These are phyloP conservation scores for Drosophila ananassae DNA, from an alignment of 1,140 invertebrate genomes.

Conservation along the genomic window DNA sequence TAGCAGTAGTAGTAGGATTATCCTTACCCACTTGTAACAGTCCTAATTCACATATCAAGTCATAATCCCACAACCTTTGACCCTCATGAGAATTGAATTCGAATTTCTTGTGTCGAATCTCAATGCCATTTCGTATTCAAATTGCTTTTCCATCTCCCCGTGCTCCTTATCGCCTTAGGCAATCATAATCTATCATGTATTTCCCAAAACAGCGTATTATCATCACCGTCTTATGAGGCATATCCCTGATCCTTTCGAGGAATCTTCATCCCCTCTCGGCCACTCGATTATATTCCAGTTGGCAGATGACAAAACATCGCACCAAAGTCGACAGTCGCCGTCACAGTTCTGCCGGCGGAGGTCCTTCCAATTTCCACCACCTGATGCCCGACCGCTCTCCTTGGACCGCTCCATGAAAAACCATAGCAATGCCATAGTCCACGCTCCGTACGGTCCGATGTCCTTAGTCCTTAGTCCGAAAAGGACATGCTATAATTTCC, in stretches of 20 bases:
- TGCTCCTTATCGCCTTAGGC: slow-evolving; percentile 9
- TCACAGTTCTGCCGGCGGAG: slow-evolving; percentile 25
- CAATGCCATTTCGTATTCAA: slow-evolving; percentile 24
- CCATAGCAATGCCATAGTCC: slow-evolving; percentile 74
- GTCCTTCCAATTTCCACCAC: slow-evolving; percentile 39
- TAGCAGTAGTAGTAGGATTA: background rate
- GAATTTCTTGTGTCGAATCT: background rate
- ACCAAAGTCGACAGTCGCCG: slow-evolving; percentile 46
- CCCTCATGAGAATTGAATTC: background rate
- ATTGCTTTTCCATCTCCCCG: slow-evolving; percentile 26
- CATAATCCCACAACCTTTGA: background rate
- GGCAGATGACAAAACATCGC: slow-evolving; percentile 77
- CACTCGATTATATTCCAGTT: slow-evolving; percentile 76
- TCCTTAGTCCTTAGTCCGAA: slow-evolving; percentile 63
- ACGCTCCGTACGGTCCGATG: slow-evolving; percentile 51
- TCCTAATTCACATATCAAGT: background rate
- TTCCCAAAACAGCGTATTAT: slow-evolving; percentile 50
- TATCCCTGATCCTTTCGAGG: slow-evolving; percentile 12
- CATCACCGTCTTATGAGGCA: slow-evolving; percentile 57
- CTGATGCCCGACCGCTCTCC: slow-evolving; percentile 45
- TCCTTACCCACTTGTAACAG: too few relatives aligned
- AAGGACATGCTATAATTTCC: slow-evolving; percentile 82
- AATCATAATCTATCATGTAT: slow-evolving; percentile 54
- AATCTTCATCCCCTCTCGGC: slow-evolving; percentile 14
- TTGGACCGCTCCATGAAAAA: slow-evolving; percentile 37